Percentiles rank a stretch among this genome's conserved stretches.
Evolutionary conservation across 1,140 invertebrate genomes (phyloP).

Genomic region (Thalassaphorura encarpata): DNA sequence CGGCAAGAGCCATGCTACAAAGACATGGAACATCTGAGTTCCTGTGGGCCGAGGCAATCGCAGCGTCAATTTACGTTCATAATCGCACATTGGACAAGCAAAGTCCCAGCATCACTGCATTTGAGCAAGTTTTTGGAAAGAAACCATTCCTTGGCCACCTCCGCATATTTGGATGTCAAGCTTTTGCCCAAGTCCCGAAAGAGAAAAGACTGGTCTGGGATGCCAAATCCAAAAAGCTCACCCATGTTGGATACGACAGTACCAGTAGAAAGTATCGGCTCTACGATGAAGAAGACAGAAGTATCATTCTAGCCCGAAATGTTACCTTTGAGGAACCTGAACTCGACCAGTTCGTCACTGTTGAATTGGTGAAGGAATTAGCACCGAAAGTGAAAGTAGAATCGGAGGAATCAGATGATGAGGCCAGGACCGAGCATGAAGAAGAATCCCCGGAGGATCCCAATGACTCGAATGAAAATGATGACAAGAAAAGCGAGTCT

Average conservation of each 20-base stretch:
- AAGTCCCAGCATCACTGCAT: conserved; percentile 20
- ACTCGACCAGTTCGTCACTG: neutral
- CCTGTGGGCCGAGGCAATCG: conserved; percentile 33
- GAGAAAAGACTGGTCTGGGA: conserved; percentile 26
- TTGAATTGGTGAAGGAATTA: neutral
- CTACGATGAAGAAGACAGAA: neutral
- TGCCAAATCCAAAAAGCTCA: conserved; percentile 23
- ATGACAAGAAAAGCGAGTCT: neutral
- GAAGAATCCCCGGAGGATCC: neutral
- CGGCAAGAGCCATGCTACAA: conserved; percentile 29
- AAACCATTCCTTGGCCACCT: conserved; percentile 33
- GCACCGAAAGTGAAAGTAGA: neutral
- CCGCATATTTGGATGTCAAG: conserved; percentile 34
- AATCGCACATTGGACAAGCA: conserved; percentile 31
- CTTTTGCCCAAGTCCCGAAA: conserved; percentile 23
- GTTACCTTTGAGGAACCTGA: neutral
- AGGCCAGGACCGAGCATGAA: neutral
- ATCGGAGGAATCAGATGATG: no score
- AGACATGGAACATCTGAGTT: conserved; percentile 15
- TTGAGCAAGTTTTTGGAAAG: conserved; percentile 31
- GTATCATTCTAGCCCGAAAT: neutral
- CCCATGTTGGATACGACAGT: conserved; percentile 33
- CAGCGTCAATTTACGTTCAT: conserved; percentile 33
- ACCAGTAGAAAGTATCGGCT: conserved; percentile 1
- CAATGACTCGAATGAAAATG: neutral